A percentile compares a stretch with the other conserved stretches of the same genome.
Evolutionary conservation across 1,140 invertebrate species (phyloP).

Genomic region (honey bee (Apis mellifera)): DNA sequence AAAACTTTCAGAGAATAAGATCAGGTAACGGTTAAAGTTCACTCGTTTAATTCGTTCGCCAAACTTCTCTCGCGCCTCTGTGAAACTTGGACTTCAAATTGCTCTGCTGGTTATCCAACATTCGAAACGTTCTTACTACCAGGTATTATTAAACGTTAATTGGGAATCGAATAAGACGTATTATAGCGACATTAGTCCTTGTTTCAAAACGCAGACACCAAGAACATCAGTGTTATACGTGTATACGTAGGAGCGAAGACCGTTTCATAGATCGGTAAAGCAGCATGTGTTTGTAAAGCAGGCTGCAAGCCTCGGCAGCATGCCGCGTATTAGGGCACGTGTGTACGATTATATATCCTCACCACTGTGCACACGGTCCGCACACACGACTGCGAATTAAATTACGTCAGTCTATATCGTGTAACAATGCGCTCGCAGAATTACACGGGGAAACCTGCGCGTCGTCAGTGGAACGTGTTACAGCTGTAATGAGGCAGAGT

Average conservation of each 20-base stretch:
- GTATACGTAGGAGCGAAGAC: background rate
- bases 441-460: conserved; percentile 54
- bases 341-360: conserved; percentile 61
- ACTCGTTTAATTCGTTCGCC: background rate
- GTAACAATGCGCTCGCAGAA: conserved; percentile 65
- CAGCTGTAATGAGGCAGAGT: conserved; percentile 62
- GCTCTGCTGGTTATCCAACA: background rate
- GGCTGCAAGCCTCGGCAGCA: conserved; percentile 39
- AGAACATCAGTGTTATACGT: background rate
- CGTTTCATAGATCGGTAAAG: conserved; percentile 58
- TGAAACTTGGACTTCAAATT: background rate
- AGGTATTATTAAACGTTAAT: conserved; percentile 1
- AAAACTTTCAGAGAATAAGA: no score
- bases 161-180: conserved; percentile 11
- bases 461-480: conserved; percentile 59
- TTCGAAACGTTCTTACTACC: background rate
- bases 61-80: no score
- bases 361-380: conserved; percentile 19
- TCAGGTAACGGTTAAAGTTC: background rate
- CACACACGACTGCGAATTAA: conserved; percentile 61
- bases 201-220: background rate
- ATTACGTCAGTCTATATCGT: conserved; percentile 67
- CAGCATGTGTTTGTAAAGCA: conserved; percentile 46
- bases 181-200: background rate
- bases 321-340: conserved; percentile 63